Conservation (phyloP, 1,140 invertebrate species). For the Schlechtendalia chinensis region DNA sequence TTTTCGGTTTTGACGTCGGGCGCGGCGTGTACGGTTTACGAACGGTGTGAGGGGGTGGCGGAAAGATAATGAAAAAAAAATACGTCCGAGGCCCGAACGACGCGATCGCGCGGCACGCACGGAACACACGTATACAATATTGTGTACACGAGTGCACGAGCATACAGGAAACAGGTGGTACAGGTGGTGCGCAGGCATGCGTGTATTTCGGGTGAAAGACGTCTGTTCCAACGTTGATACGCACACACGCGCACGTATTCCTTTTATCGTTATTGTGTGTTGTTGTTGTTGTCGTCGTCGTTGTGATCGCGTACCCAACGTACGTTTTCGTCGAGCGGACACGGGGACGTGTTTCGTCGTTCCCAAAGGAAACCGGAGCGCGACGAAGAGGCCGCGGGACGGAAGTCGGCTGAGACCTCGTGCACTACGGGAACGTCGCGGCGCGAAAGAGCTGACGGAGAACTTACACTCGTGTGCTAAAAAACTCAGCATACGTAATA, state of each 20-base stretch:
- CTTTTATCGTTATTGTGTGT: slow-evolving; percentile 24
- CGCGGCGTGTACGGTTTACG: slow-evolving; percentile 18
- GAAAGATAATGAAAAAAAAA: slow-evolving; percentile 30
- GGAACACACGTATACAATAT: slow-evolving; percentile 18
- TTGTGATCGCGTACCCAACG: too few relatives aligned
- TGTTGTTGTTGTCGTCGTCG: neutral
- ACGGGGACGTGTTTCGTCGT: too few relatives aligned
- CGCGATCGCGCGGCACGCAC: neutral
- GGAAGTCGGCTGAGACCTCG: neutral
- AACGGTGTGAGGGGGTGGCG: neutral
- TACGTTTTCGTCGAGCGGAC: too few relatives aligned
- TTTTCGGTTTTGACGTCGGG: neutral
- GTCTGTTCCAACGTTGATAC: slow-evolving; percentile 24
- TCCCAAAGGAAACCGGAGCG: too few relatives aligned
- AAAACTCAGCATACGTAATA: too few relatives aligned
- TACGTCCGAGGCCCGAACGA: too few relatives aligned
- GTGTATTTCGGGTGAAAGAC: slow-evolving; percentile 37
- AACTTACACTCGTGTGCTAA: too few relatives aligned
- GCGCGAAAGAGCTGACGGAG: too few relatives aligned
- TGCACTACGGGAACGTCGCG: too few relatives aligned
- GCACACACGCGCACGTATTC: neutral
- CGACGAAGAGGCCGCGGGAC: too few relatives aligned
- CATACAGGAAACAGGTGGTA: slow-evolving; percentile 46
- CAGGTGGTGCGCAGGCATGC: slow-evolving; percentile 44
- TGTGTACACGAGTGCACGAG: neutral